Base-by-base conservation (phyloP, 2,113 vertebrate genomes). In the Callaeas wilsoni region DNA sequence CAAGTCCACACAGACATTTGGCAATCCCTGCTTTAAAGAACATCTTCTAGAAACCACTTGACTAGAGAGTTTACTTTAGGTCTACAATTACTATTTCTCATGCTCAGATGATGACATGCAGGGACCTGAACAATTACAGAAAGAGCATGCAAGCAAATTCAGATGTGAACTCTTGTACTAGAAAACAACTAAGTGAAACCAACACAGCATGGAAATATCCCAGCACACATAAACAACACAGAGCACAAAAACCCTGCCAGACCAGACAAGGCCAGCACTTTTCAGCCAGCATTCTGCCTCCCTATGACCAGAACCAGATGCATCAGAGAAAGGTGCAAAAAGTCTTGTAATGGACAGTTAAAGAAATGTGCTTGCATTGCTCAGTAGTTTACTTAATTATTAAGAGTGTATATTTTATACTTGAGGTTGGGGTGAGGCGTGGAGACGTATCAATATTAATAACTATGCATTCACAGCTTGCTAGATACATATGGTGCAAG, bases 311-410 rank as follows among this genome's bases (percentile, higher is more conserved):
- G 93, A 94, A 92, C 56, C 60, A 94, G 92, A 94, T 87, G 73
- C 92, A 94, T 90, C 65, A 96, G 94, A 96, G 92, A 93, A 97
- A 97, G 96, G 92, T 94, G 94, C 94, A 94, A 94, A 65, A 82
- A 62, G 26, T 13, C 62, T 80, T 86, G 18, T 33, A 67, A 59
- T 4, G 10, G 42, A 41, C 15, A 55, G 77, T 64, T 73, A 50
- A 49, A 77, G 60, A 93, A 95, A 74, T 18, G 42, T 37, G 37
- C 25, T 74, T 73, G 55, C 47, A 70, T 42, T 70, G 64, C 20
- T 89, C 41, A 75, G 27, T 30, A 68, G 23, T 64, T 94, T 46
- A 75, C 5, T 55, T 74, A 56, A 39, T 57, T 4, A 49, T 56
- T 65, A 59, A 30, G 50, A 69, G 32, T 13, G 17, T 1, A 7